Evolutionary conservation across 2,113 vertebrate species (phyloP).

Genomic region (Miniopterus natalensis): DNA sequence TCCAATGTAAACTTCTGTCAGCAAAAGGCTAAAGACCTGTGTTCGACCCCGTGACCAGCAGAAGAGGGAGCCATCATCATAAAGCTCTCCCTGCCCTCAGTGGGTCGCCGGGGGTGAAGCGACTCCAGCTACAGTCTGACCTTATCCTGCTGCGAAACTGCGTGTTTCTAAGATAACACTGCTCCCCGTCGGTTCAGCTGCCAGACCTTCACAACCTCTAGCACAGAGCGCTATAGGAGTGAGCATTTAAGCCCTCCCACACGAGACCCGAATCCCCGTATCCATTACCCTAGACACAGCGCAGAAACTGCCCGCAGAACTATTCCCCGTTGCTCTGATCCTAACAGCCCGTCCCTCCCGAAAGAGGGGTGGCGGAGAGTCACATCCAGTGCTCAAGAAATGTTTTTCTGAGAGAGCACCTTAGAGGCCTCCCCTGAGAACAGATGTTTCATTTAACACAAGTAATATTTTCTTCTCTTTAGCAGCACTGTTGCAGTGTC

Average conservation of each 20-base stretch:
- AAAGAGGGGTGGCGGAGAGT: background rate
- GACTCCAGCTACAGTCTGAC: background rate
- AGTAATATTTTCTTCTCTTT: background rate
- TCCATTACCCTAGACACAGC: background rate
- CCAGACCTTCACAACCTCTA: slow-evolving; percentile 20
- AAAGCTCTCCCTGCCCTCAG: background rate
- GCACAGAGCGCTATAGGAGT: background rate
- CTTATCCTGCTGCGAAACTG: background rate
- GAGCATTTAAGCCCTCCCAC: background rate
- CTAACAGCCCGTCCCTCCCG: background rate
- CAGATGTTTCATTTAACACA: background rate
- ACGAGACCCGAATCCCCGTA: background rate
- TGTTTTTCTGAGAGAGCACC: background rate
- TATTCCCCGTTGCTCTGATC: background rate
- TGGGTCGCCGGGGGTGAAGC: slow-evolving; percentile 29
- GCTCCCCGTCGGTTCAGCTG: background rate
- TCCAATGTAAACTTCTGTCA: background rate
- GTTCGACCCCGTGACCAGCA: background rate
- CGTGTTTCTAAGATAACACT: slow-evolving; percentile 7
- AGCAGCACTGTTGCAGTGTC: background rate
- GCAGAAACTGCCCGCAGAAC: background rate
- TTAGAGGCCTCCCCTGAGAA: background rate
- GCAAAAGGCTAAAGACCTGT: background rate
- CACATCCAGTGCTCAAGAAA: background rate
- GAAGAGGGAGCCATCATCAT: background rate